Evolutionary conservation across 2,888 invertebrate species (phyloP), one percentile per base, ranked within the genome.

Genomic region (Chironomus riparius): DNA sequence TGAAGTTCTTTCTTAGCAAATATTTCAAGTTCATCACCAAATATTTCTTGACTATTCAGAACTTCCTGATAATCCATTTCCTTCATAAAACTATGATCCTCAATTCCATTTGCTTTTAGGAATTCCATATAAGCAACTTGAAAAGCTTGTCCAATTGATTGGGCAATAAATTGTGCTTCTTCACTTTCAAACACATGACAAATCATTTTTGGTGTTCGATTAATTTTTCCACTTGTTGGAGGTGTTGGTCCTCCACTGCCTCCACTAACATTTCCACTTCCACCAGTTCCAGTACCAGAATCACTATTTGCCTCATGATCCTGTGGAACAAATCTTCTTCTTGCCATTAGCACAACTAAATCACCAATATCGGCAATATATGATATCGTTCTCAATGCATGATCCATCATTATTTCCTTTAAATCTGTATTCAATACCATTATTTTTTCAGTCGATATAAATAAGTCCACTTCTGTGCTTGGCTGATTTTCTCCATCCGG

Each of bases 61-160:
- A 99, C 99, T 85, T 99, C 99, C 83, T 98, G 98, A 82, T 99
- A 99, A 85, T 99, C 98, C 95, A 99, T 98, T 85, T 99, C 98
- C 82, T 98, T 97, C 70, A 98, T 95, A 83, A 98, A 95, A 83
- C 96, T 96, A 82, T 98, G 97, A 86, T 99, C 98, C 83, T 99
- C 99, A 81, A 99, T 99, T 73, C 99, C 99, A 83, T 99, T 99
- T 18, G 99, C 98, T 83, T 99, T 98, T 74, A 99, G 89, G 84
- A 99, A 99, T 86, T 99, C 99, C 94, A 99, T 97, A 85, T 99
- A 99, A 69, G 99, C 99, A 75, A 99, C 98, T 87, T 97, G 98
- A 87, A 99, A 99, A 18, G 99, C 99, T 85, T 99, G 98, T 2
- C 99, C 99, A 81, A 99, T 99, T 24, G 97, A 98, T 87, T 99